These are phyloP conservation scores for Drosophila atripex DNA, from an alignment of 2,888 invertebrate species.

Conservation along the genomic window DNA sequence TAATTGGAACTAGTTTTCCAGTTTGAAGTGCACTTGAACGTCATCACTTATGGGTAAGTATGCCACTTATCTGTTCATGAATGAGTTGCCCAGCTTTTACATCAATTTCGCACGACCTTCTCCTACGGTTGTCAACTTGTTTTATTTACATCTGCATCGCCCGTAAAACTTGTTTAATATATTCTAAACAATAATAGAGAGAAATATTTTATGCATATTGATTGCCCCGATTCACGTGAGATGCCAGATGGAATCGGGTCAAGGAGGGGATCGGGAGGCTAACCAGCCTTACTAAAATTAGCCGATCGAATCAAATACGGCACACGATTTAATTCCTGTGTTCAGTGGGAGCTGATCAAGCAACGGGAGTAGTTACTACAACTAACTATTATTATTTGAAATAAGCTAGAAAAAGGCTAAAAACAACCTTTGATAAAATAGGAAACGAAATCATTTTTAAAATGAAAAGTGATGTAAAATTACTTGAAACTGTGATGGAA, in stretches of 20 bases:
- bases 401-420: neutral
- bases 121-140: neutral
- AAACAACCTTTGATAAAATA: neutral
- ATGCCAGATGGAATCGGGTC: conserved; percentile 12
- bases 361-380: conserved; percentile 35
- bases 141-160: conserved; percentile 15
- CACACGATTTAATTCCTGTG: conserved; percentile 28
- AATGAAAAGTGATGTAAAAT: no score
- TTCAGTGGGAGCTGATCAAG: conserved; percentile 48
- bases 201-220: conserved; percentile 30
- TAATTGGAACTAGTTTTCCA: neutral
- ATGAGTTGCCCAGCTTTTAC: conserved; percentile 23
- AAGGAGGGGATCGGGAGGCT: conserved; percentile 22
- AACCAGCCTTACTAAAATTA: conserved; percentile 31
- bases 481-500: no score
- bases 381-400: neutral
- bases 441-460: no score
- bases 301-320: conserved; percentile 36
- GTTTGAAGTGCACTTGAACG: neutral
- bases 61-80: conserved; percentile 5
- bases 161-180: conserved; percentile 32
- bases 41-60: neutral
- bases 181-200: conserved; percentile 18
- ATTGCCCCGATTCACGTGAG: conserved; percentile 38
- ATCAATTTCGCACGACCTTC: conserved; percentile 27